Evolutionary conservation across 2,888 invertebrate genomes (phyloP).

Genomic region (Thalpophila matura): DNA sequence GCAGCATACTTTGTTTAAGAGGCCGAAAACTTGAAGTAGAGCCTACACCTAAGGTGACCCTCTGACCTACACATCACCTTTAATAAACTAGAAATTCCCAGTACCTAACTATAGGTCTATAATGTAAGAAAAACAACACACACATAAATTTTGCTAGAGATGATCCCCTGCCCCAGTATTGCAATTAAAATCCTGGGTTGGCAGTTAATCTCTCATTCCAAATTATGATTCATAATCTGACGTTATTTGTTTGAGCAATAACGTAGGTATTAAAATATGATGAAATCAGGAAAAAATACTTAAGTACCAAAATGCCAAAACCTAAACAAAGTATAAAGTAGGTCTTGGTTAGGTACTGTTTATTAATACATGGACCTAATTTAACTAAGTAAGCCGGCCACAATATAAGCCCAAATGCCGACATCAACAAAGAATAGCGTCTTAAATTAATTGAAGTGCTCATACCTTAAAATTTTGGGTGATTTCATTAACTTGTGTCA

Average conservation of each 20-base stretch:
- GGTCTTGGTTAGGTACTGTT: background rate
- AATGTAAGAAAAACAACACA: too few relatives aligned
- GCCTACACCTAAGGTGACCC: too few relatives aligned
- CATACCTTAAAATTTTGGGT: conserved; percentile 88
- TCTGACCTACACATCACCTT: too few relatives aligned
- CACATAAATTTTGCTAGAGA: too few relatives aligned
- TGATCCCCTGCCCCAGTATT: too few relatives aligned
- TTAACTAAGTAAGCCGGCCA: background rate
- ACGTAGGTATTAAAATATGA: background rate
- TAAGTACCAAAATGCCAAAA: too few relatives aligned
- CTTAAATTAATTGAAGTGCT: background rate
- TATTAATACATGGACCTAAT: too few relatives aligned
- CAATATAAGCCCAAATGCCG: background rate
- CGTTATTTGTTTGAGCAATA: background rate
- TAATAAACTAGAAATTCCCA: too few relatives aligned
- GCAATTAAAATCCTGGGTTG: background rate
- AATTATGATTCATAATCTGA: background rate
- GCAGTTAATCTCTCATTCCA: background rate
- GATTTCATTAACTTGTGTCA: conserved; percentile 72
- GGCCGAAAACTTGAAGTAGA: too few relatives aligned
- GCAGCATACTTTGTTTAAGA: too few relatives aligned
- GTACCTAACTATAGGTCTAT: too few relatives aligned
- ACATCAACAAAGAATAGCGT: conserved; percentile 12
- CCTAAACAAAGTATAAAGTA: too few relatives aligned
- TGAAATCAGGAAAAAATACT: conserved; percentile 3